Base-by-base conservation (phyloP, 2,113 vertebrate genomes). In the Cariama cristata region DNA sequence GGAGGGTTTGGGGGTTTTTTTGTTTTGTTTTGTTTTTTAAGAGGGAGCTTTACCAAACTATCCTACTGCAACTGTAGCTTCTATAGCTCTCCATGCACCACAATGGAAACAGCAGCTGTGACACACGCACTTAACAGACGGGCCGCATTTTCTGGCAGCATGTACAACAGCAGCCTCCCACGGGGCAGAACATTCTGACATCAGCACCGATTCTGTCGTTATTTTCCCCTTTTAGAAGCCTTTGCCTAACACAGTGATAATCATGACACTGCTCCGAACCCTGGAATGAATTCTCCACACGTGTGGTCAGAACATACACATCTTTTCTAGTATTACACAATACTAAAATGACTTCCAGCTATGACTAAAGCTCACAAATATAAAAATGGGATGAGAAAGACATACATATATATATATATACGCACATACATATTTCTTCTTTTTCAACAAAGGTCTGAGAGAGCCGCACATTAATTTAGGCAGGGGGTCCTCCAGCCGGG, bases 391-490 rank as follows among this genome's bases (percentile, higher is more conserved):
- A 27, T 12, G 9, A 42, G 24, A 52, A 6, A 27, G 6, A n/a
- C 13, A 9, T 12, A 12, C 47, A 22, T 21, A 22, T 49, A 52
- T n/a, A 38, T 24, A 26, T 4, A 4, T 11, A 35, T 8, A 26
- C 9, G 52, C 27, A 20, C 10, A 26, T 12, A 20, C 28, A 19
- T 18, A 20, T 45, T 45, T 45, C 18, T 45, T 44, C 12, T 30
- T 60, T 68, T 68, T 38, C 23, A 47, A 7, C 1, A 2, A 38
- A 22, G 23, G 17, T 15, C 22, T 27, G 38, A 8, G 30, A 26
- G 32, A 5, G 4, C 49, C 3, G 1, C 21, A 49, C 2, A 2
- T 7, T 12, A 16, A 24, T 11, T 59, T 5, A 40, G 17, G n/a
- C 4, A 27, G 60, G 10, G 40, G 20, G 5, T 20, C 53, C 47